These are phyloP conservation scores for Acrobeloides nanus DNA, from an alignment of 2,888 invertebrate genomes.

Conservation along the genomic window DNA sequence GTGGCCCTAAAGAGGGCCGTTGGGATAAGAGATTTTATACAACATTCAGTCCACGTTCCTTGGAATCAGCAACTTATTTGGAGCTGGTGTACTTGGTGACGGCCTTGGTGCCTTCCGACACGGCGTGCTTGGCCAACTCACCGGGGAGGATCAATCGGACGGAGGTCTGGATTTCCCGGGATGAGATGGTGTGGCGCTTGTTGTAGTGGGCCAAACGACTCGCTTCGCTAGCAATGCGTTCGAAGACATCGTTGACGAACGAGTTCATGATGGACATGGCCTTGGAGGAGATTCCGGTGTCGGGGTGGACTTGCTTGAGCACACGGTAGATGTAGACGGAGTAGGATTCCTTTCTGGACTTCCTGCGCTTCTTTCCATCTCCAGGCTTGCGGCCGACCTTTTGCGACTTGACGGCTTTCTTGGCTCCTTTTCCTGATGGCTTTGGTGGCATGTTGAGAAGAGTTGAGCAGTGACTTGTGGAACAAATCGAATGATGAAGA, in stretches of 20 bases:
- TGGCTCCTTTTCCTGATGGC: conserved; percentile 46
- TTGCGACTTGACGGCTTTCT: conserved; percentile 48
- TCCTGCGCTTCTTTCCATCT: conserved; percentile 45
- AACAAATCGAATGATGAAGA: too few relatives aligned
- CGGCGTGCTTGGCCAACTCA: conserved; percentile 68
- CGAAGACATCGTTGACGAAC: conserved; percentile 69
- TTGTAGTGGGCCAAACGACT: conserved; percentile 62
- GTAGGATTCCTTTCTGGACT: conserved; percentile 47
- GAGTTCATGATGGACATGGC: too few relatives aligned
- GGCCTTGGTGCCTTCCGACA: conserved; percentile 65
- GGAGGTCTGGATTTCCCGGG: conserved; percentile 67
- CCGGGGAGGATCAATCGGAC: conserved; percentile 62
- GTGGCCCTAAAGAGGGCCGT: too few relatives aligned
- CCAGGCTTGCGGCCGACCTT: conserved; percentile 35
- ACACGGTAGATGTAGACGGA: conserved; percentile 63
- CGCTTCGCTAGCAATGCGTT: conserved; percentile 62
- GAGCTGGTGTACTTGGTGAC: conserved; percentile 62
- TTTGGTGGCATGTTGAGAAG: conserved; percentile 50
- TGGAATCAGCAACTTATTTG: too few relatives aligned
- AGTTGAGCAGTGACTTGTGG: too few relatives aligned
- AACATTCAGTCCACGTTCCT: too few relatives aligned
- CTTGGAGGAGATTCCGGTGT: conserved; percentile 65
- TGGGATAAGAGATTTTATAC: too few relatives aligned
- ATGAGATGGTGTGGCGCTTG: conserved; percentile 65
- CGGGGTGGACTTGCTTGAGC: conserved; percentile 61